Percentiles rank a stretch among this genome's conserved stretches.
Conservation (phyloP, 2,888 invertebrate genomes). For the Agelastica alni region DNA sequence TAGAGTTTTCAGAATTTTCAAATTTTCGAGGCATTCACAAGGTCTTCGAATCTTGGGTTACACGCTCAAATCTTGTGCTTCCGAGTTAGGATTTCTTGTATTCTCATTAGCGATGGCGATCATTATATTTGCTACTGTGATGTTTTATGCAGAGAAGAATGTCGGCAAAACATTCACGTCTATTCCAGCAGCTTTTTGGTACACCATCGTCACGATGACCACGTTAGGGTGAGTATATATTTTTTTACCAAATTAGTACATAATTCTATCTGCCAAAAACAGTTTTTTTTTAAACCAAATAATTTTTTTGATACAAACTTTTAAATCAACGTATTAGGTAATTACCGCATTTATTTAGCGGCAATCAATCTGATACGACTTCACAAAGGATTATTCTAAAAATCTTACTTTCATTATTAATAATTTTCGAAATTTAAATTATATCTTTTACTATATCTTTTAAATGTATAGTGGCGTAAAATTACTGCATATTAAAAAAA, state of each 20-base stretch:
- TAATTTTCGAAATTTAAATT: no score
- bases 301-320: no score
- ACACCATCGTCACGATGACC: slow-evolving; percentile 99
- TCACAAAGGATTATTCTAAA: no score
- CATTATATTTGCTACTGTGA: slow-evolving; percentile 99
- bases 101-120: slow-evolving; percentile 99
- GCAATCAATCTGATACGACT: no score
- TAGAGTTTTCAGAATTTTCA: slow-evolving; percentile 99
- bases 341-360: no score
- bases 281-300: no score
- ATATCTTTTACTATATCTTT: no score
- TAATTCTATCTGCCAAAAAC: no score
- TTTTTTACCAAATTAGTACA: background rate
- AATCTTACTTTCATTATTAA: no score
- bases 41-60: slow-evolving; percentile 98
- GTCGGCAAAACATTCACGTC: slow-evolving; percentile 97
- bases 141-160: slow-evolving; percentile 99
- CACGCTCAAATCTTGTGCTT: slow-evolving; percentile 98
- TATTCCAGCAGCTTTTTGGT: slow-evolving; percentile 99
- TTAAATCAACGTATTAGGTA: no score
- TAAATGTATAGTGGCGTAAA: no score
- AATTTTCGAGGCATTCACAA: slow-evolving; percentile 99
- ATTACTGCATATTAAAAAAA: no score
- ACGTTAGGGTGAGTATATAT: slow-evolving; percentile 87
- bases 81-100: slow-evolving; percentile 98